Base-by-base conservation (phyloP, 2,888 invertebrate species). In the Masnerella sp. region DNA sequence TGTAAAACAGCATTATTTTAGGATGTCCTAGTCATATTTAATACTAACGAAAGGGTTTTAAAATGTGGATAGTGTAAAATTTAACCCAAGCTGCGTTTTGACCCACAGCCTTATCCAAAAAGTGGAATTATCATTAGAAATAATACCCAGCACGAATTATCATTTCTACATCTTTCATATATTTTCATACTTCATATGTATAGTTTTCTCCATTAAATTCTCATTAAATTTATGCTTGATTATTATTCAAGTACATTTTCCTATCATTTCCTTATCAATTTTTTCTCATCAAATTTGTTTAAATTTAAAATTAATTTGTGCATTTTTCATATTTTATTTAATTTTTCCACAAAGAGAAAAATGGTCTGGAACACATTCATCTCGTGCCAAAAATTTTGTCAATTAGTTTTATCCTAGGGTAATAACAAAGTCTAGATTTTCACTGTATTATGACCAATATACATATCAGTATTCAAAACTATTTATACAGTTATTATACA, bases 361-460 rank as follows among this genome's bases (percentile, higher is more conserved):
- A 86, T 86, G 85, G 85, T 85, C 85, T 86, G 85, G 81, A 85
- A 86, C 85, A 81, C 85, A 85, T 86, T 85, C 70, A 77, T 79
- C 81, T 80, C 75, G 82, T 84, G 84, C 83, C 83, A 85, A 86
- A 82, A 80, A 74, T 79, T 81, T 77, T 68, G 79, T 82, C 65
- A 81, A 78, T 81, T 80, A 79, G 58, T 77, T 73, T 65, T 45
- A 40, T 12, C 14, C 12, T 64, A 52, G 51, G 9, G 15, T 4
- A 42, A 54, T 12, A 7, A 54, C 28, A 42, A 51, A 62, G 8
- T 58, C 30, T 68, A 62, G 58, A 59, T 51, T 73, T 67, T 22
- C 30, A 62, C 49, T 62, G 52, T 51, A 51, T 30, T 62, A 58
- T 18, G 43, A 64, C 36, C 12, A 51, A 36, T 62, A 56, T 45